Evolutionary conservation across 2,797 vertebrate species (phyloP).

Genomic region (Crocodylus rhombifer): DNA sequence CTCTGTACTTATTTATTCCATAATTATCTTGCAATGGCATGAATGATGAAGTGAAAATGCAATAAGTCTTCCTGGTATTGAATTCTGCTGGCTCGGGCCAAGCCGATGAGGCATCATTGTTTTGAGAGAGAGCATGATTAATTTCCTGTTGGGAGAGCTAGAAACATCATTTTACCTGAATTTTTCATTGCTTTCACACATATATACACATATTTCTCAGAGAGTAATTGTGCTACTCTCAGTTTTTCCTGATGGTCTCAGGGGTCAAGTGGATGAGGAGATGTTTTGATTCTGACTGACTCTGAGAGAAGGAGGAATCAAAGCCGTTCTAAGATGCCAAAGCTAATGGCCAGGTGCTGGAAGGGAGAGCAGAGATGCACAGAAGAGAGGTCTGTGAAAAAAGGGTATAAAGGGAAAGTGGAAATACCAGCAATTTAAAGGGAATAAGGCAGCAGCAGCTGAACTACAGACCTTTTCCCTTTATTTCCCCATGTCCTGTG

Average conservation of each 20-base stretch:
- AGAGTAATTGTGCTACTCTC: not conserved
- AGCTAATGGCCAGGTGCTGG: not conserved
- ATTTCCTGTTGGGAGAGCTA: slow-evolving; percentile 2
- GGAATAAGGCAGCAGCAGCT: too few relatives aligned
- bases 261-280: not conserved
- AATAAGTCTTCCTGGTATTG: not conserved
- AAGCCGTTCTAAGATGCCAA: not conserved
- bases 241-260: not conserved
- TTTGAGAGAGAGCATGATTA: not conserved
- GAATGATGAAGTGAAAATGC: slow-evolving; percentile 45
- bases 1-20: slow-evolving; percentile 31
- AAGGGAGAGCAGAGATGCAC: not conserved
- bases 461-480: too few relatives aligned
- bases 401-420: too few relatives aligned
- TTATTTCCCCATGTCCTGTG: too few relatives aligned
- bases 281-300: not conserved
- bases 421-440: too few relatives aligned
- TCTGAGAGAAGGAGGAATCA: not conserved
- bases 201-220: not conserved
- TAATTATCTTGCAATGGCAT: slow-evolving; percentile 23
- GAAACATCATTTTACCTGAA: not conserved
- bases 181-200: not conserved
- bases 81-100: not conserved
- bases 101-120: not conserved
- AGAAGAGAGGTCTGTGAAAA: not conserved